Evolutionary conservation across 53 echinoderm and acorn worm species (phyloP), one percentile per base, ranked within the genome.

Genomic region (Temnopleurus reevesii): DNA sequence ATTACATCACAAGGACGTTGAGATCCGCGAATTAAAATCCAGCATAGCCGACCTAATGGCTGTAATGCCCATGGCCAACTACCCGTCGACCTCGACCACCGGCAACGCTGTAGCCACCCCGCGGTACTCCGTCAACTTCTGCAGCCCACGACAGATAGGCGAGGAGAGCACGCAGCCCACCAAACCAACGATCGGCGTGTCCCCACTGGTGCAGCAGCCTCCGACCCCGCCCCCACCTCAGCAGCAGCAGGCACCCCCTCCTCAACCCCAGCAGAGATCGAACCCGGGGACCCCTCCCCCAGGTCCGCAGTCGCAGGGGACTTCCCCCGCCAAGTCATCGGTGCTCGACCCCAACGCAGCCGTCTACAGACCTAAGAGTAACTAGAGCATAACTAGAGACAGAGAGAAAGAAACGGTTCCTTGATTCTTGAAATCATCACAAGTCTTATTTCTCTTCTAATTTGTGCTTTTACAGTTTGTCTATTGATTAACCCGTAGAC

Each of bases 41-140:
- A 96, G 94, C 89, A 96, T 99, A 45, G 94, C 99, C 5, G 96
- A 99, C 85, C 92, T 96, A 47, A 99, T 99, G 99, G 96, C 99
- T 2, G 99, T 99, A 46, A 99, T 96, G 99, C 97, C 97, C 13
- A 89, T 76, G 31, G 91, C 92, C 41, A 92, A 89, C 90, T 95
- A 94, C 82, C 91, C 94, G 0, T 63, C 93, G 8, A 45, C 89
- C 45, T 86, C 93, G 12, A 86, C 92, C 2, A 90, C 89, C 46
- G 77, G 88, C 10, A 89, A 84, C 54, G 17, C 64, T 12, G 30
- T 55, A 15, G 86, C 90, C 18, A 94, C 92, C 5, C 95, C 91
- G 15, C 95, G 93, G 81, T 95, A 95, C 87, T 95, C 92, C 4
- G 89, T 88, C 59, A 95, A 91, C 89, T 90, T 92, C 45, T 83